These are phyloP conservation scores for Rhagonycha fulva DNA, from an alignment of 2,888 invertebrate species.

Conservation along the genomic window DNA sequence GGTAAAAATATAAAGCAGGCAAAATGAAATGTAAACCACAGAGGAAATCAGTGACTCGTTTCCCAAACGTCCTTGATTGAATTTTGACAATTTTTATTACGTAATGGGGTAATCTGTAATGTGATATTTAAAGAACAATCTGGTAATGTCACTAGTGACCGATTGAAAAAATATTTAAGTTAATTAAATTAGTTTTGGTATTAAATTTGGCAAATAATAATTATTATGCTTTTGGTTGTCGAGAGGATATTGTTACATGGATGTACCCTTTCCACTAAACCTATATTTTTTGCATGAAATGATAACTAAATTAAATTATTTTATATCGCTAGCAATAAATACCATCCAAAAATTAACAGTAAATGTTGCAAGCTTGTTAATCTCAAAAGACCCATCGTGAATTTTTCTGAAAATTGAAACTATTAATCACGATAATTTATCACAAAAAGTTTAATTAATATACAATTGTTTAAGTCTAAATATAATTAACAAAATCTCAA, in stretches of 20 bases:
- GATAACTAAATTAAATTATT: background rate
- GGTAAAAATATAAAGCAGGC: background rate
- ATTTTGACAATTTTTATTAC: constrained; percentile 7
- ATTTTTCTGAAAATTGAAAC: no score
- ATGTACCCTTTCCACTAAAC: background rate
- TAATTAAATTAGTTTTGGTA: no score
- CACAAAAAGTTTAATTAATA: no score
- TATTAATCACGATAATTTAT: no score
- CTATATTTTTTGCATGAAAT: no score
- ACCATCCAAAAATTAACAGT: no score
- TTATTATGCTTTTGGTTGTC: background rate
- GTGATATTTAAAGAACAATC: background rate
- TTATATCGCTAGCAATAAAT: background rate
- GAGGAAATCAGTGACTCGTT: constrained; percentile 14
- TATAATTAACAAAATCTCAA: no score
- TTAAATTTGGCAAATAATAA: background rate
- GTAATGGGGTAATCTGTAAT: constrained; percentile 8
- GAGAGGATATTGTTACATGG: background rate
- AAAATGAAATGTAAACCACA: constrained; percentile 12
- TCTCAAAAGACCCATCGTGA: no score
- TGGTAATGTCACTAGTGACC: background rate
- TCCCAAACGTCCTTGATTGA: background rate
- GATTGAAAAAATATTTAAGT: background rate
- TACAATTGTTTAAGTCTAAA: no score
- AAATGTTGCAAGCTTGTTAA: no score